A percentile compares a stretch with the other conserved stretches of the same genome.
Conservation (phyloP, 2,797 vertebrate species). For the Sebastes trivittatus region DNA sequence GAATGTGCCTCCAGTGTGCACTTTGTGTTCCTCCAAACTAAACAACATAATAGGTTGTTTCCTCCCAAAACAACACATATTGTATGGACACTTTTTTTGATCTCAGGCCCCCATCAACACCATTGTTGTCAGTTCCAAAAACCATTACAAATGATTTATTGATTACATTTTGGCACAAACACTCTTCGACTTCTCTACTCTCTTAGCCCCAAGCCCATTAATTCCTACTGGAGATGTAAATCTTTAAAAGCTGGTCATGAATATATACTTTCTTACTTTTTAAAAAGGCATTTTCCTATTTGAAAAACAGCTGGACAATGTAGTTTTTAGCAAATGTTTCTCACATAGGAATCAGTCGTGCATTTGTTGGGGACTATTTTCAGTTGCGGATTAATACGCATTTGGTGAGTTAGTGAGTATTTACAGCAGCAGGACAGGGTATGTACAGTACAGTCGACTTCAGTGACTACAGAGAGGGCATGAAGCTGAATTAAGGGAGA, state of each 20-base stretch:
- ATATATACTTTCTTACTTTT: neutral
- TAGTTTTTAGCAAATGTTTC: neutral
- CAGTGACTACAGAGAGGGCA: neutral
- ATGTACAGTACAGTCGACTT: neutral
- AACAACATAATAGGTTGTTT: conserved; percentile 13
- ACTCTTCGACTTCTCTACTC: neutral
- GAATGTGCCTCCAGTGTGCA: conserved; percentile 20
- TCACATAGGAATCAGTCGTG: neutral
- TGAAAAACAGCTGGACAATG: neutral
- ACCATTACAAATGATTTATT: neutral
- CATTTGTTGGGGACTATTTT: neutral
- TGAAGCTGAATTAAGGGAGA: neutral
- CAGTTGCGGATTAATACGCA: neutral
- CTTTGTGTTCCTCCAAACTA: neutral
- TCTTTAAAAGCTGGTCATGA: neutral
- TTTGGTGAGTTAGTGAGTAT: neutral
- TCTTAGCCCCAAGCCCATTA: neutral
- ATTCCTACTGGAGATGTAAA: neutral
- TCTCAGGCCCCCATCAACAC: neutral
- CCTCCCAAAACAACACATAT: neutral
- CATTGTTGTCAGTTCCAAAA: neutral
- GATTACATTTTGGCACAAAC: neutral
- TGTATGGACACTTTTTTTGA: neutral
- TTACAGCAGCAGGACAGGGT: neutral
- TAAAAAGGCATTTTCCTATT: neutral